Conservation (phyloP, 2,113 vertebrate species). For the Apteryx owenii region DNA sequence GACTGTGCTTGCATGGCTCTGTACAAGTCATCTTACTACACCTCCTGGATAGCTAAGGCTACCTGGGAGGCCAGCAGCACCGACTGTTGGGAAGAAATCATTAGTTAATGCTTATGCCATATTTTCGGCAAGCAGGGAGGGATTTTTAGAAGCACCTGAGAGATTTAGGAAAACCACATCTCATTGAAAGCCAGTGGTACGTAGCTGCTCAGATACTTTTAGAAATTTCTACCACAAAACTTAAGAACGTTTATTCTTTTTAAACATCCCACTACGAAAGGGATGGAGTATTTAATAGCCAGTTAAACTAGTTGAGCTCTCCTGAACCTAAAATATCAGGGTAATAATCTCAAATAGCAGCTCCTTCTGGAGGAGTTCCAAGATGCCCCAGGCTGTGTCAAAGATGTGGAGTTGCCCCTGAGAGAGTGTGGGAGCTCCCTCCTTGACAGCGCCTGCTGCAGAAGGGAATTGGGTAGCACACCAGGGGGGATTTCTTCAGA, state of each 20-base stretch:
- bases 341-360: background rate
- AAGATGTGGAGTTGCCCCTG: background rate
- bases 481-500: background rate
- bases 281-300: background rate
- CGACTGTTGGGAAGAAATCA: background rate
- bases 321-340: background rate
- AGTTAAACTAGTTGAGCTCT: background rate
- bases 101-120: background rate
- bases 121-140: background rate
- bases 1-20: background rate
- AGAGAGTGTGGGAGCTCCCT: background rate
- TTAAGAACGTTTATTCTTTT: background rate
- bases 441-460: background rate
- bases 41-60: background rate
- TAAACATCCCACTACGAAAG: background rate
- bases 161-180: background rate
- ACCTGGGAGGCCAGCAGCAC: background rate
- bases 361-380: background rate
- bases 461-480: background rate
- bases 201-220: background rate
- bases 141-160: background rate
- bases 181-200: background rate
- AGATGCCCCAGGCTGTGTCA: background rate
- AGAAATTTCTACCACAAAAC: background rate
- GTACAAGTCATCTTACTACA: background rate